Evolutionary conservation across 2,888 invertebrate species (phyloP), one percentile per base, ranked within the genome.

Genomic region (Uloborus plumipes): DNA sequence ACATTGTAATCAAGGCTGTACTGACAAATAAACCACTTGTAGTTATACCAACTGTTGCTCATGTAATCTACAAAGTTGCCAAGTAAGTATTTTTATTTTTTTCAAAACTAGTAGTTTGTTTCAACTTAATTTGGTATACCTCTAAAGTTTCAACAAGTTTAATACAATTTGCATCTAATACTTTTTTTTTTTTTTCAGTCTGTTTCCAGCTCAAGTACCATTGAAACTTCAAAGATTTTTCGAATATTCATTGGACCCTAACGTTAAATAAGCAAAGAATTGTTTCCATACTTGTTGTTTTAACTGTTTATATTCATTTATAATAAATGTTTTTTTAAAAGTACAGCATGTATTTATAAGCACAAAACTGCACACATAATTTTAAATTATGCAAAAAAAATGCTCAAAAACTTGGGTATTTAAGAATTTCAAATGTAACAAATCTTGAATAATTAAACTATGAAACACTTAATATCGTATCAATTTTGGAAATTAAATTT

Each of bases 31-130:
- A 76, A 61, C 59, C 61, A n/a, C 11, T 79, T 4, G 75, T 84
- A 15, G 75, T 84, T 18, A 71, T 79, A 16, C 84, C 84, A 50
- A 70, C 80, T 15, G 1, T 65, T 20, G 80, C 20, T 59, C 80
- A 81, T 39, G 59, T 65, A 62, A 81, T 81, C 62, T 65, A 65
- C 39, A 81, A 81, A 70, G 18, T 81, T 39, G 26, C 65, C 15
- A 81, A 81, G 80, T 81, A 75, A 81, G 80, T n/a, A 47, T 39
- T 49, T n/a, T n/a, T n/a, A n/a, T n/a, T n/a, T n/a, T n/a, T 49
- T 50, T 50, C 1, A 6, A 58, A 58, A 18, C n/a, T 22, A 59
- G 6, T 15, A 1, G 18, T 59, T 13, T 20, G 13, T 59, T 20
- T 20, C 11, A 15, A 18, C n/a, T 50, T 31, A 18, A 16, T 22